These are phyloP conservation scores for Fregata magnificens DNA, from an alignment of 2,113 vertebrate species.

Conservation along the genomic window DNA sequence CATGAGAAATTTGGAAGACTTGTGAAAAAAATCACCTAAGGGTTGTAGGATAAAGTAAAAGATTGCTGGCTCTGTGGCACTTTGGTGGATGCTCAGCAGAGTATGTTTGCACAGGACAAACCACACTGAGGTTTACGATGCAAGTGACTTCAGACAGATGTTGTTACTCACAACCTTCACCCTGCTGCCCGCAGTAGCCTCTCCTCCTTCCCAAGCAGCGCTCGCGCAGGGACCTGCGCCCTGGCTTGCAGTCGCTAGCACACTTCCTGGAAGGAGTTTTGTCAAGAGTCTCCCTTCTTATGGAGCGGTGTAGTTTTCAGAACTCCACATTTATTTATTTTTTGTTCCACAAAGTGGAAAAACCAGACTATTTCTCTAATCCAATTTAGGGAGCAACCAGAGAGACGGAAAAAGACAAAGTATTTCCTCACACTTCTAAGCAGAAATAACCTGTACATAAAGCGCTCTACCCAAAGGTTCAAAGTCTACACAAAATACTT, in stretches of 20 bases:
- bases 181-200: background rate
- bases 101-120: background rate
- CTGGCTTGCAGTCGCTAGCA: background rate
- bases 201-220: background rate
- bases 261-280: accelerated
- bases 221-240: accelerated
- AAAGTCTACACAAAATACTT: background rate
- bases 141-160: background rate
- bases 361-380: background rate
- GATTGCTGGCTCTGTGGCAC: background rate
- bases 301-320: accelerated
- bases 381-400: background rate
- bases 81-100: background rate
- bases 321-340: accelerated
- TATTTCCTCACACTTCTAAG: background rate
- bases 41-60: background rate
- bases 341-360: background rate
- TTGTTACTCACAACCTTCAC: background rate
- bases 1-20: background rate
- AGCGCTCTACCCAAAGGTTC: background rate
- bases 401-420: background rate
- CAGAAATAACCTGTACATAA: background rate
- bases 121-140: accelerated
- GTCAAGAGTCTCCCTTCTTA: background rate
- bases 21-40: background rate